Evolutionary conservation across 2,888 invertebrate species (phyloP).

Genomic region (Sarcophaga rosellei): DNA sequence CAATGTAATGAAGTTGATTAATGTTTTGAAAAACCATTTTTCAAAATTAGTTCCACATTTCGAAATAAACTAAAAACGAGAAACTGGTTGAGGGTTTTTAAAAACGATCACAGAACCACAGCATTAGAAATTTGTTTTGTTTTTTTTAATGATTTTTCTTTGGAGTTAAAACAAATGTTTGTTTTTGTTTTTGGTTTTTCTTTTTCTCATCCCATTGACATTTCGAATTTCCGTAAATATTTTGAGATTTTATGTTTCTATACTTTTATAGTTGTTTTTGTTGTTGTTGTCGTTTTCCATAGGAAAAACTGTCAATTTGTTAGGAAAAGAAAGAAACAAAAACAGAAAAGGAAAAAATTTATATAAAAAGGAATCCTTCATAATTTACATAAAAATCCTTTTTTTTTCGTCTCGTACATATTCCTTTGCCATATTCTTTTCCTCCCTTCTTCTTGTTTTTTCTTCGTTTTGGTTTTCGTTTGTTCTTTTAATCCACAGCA

Average conservation of each 20-base stretch:
- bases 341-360: conserved; percentile 10
- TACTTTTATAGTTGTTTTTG: neutral
- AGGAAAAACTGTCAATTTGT: conserved; percentile 56
- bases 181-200: conserved; percentile 1
- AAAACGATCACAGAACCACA: neutral
- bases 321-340: conserved; percentile 9
- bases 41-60: too few species aligned
- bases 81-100: neutral
- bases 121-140: neutral
- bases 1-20: too few species aligned
- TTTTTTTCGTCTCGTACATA: conserved; percentile 52
- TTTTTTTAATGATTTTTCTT: conserved; percentile 21
- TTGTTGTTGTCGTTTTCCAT: conserved; percentile 24
- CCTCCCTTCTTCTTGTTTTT: conserved; percentile 56
- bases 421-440: conserved; percentile 69
- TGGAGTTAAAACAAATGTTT: neutral
- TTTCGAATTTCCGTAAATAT: conserved; percentile 59
- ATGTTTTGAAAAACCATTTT: too few species aligned
- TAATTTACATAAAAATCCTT: conserved; percentile 64
- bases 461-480: conserved; percentile 55
- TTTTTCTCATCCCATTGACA: conserved; percentile 40
- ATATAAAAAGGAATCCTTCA: conserved; percentile 24
- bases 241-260: conserved; percentile 10
- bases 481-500: conserved; percentile 70
- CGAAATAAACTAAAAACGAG: neutral